Base-by-base conservation (phyloP, 2,888 invertebrate genomes). In the Tolmerus cingulatus region DNA sequence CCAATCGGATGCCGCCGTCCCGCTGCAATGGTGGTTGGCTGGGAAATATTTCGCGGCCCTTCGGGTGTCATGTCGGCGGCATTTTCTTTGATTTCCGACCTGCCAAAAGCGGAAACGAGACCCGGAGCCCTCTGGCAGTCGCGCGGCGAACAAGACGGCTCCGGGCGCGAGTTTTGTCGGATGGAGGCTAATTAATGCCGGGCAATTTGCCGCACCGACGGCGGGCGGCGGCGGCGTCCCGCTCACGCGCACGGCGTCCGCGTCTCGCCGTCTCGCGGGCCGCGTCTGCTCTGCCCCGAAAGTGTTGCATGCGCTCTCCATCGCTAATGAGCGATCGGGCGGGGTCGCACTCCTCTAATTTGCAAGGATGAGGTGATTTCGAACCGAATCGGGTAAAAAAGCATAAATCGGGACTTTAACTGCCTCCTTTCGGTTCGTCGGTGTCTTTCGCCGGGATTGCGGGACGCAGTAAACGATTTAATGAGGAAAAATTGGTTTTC, bases 381-480 rank as follows among this genome's bases (percentile, higher is more conserved):
- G 74, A 74, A 30, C 19, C 37, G 77, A 76, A 34, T 37, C 34
- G 19, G 77, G 74, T 8, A 86, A 76, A 77, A 46, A 86, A 86
- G 78, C 88, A 88, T 88, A 87, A 88, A 88, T 88, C 87, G 82
- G 82, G 77, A 16, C 87, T 87, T 86, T 87, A 88, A 88, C 87
- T 88, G 88, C 81, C 82, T 86, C 87, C 85, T 87, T 66, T 12
- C 23, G 2, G 66, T 76, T 87, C 87, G 27, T 88, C 87, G 27
- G 84, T 46, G 55, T 51, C 51, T 51, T 51, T 30, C 74, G 51
- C 57, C 74, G 34, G 16, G 57, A 78, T 66, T 46, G 84, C 84
- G 81, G 77, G 57, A 14, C 82, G 87, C 40, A 76, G 74, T 74
- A 82, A 82, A 74, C 85, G 46, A 85, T 85, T 74, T 74, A 85